Evolutionary conservation across 2,888 invertebrate species (phyloP).

Genomic region (Amblyjoppa fuscipennis): DNA sequence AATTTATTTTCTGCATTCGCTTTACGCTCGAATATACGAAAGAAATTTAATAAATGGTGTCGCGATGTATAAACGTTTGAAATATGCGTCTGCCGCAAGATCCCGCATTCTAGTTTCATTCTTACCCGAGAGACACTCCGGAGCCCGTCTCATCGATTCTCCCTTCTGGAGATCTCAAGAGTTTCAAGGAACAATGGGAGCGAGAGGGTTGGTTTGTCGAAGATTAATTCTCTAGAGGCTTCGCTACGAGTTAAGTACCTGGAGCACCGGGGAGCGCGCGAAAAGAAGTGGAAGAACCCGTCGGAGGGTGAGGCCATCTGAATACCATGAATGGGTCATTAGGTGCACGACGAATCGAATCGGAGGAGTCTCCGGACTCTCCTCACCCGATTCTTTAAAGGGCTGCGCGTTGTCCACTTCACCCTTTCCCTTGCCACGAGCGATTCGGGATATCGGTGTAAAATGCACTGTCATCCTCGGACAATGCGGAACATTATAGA

Average conservation of each 20-base stretch:
- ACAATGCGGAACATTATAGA: not conserved
- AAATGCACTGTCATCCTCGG: not conserved
- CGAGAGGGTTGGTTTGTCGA: constrained; percentile 48
- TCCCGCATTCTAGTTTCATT: constrained; percentile 28
- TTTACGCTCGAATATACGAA: not conserved
- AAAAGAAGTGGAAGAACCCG: constrained; percentile 54
- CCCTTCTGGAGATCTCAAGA: constrained; percentile 32
- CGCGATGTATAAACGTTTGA: constrained; percentile 12
- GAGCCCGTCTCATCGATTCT: constrained; percentile 42
- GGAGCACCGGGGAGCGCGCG: constrained; percentile 27
- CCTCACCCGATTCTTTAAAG: constrained; percentile 28
- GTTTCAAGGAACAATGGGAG: constrained; percentile 22
- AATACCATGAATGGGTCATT: constrained; percentile 63
- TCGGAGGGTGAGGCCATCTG: constrained; percentile 15
- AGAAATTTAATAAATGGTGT: constrained; percentile 26
- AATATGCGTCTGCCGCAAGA: constrained; percentile 42
- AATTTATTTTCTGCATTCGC: not conserved
- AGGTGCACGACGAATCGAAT: constrained; percentile 59
- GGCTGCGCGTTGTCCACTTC: not conserved
- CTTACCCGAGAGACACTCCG: constrained; percentile 37
- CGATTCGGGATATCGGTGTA: not conserved
- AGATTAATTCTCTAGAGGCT: constrained; percentile 64
- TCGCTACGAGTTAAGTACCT: constrained; percentile 51
- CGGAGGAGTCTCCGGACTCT: constrained; percentile 2
- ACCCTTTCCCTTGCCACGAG: not conserved